Evolutionary conservation across 2,113 vertebrate genomes (phyloP).

Genomic region (Oreochromis niloticus): DNA sequence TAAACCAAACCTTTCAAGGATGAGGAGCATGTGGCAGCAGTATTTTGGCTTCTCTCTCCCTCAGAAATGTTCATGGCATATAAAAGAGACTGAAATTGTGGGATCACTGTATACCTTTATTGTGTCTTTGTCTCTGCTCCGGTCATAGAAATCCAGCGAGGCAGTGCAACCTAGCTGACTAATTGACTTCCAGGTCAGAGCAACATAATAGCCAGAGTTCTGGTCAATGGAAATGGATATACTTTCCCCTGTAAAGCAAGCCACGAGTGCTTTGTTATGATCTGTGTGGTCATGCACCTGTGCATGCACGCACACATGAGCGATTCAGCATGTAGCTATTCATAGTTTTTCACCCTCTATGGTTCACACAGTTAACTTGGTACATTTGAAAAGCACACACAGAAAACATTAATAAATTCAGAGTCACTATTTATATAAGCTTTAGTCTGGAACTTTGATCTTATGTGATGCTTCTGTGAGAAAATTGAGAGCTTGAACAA

Average conservation of each 20-base stretch:
- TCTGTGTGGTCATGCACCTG: constrained; percentile 10
- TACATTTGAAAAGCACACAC: background rate
- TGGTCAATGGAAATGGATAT: constrained; percentile 62
- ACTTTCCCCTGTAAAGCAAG: constrained; percentile 44
- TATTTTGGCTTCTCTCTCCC: constrained; percentile 2
- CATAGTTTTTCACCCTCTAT: constrained; percentile 6
- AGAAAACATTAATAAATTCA: constrained; percentile 8
- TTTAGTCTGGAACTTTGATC: background rate
- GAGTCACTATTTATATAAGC: background rate
- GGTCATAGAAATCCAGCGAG: constrained; percentile 47
- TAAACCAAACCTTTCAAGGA: constrained; percentile 41
- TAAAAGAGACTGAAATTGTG: background rate
- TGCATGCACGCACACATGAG: background rate
- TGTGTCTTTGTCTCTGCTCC: constrained; percentile 11
- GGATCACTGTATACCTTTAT: background rate
- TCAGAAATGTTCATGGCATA: background rate
- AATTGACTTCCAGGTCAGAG: constrained; percentile 52
- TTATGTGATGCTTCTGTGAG: background rate
- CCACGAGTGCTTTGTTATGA: constrained; percentile 32
- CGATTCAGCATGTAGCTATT: constrained; percentile 11
- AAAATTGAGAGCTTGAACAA: background rate
- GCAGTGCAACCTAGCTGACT: constrained; percentile 43
- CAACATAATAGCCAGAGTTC: constrained; percentile 56
- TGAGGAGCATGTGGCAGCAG: constrained; percentile 19
- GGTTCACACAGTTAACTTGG: background rate